phyloP scores from a whole-genome alignment of 2,113 vertebrate genomes.

The Condylura cristata region DNA sequence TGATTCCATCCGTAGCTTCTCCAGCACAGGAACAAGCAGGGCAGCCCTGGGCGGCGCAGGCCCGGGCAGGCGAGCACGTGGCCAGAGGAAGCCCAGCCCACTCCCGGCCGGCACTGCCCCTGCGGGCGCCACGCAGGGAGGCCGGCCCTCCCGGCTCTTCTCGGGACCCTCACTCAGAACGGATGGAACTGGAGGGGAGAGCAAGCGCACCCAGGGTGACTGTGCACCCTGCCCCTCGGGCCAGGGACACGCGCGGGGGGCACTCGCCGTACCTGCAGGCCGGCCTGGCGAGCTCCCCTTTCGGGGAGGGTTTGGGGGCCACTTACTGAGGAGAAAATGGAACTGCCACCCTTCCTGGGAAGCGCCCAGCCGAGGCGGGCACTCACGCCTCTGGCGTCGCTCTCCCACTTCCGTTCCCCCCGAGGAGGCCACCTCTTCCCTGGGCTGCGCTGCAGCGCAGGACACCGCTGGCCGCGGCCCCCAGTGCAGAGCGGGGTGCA shows the following conservation, averaged over 20 bases:
- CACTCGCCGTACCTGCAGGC: neutral
- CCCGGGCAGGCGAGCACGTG: neutral
- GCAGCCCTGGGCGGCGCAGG: neutral
- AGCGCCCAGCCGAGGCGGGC: neutral
- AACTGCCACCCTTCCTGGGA: neutral
- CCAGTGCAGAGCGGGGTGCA: no score
- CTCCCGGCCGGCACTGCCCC: neutral
- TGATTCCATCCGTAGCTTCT: constrained; percentile 19
- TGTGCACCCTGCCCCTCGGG: neutral
- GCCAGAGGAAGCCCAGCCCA: neutral
- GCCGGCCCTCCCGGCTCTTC: neutral
- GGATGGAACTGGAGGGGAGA: neutral
- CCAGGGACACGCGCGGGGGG: neutral
- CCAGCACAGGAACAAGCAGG: neutral
- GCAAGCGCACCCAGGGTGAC: neutral
- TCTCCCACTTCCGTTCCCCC: constrained; percentile 34
- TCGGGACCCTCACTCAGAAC: neutral
- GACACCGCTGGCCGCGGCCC: constrained; percentile 1
- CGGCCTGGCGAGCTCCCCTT: constrained; percentile 43
- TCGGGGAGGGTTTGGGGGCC: neutral
- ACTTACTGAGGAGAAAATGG: constrained; percentile 28
- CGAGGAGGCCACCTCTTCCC: neutral
- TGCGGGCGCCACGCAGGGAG: neutral
- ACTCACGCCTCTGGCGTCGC: constrained; percentile 21
- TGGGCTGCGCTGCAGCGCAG: constrained; percentile 9